phyloP scores from a whole-genome alignment of 2,797 vertebrate species.

The Potorous gilbertii region DNA sequence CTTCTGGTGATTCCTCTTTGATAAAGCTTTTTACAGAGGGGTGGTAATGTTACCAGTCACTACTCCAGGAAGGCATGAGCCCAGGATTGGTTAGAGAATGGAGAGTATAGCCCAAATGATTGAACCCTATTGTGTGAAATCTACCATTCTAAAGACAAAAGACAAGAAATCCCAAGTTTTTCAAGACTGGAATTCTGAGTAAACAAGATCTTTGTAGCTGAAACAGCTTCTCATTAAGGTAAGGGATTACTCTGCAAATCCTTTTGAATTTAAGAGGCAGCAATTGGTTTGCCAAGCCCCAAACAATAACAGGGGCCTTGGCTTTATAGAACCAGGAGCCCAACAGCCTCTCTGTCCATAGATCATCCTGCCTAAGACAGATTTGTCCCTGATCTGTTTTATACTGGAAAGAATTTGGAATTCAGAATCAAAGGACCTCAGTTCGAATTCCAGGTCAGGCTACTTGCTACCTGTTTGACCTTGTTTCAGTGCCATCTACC shows the following conservation, averaged over 20 bases:
- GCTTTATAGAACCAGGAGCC: not conserved
- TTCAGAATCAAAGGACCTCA: not conserved
- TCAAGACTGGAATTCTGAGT: constrained; percentile 67
- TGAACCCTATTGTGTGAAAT: constrained; percentile 57
- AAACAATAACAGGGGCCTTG: not conserved
- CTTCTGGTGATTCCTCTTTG: not conserved
- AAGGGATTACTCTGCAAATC: constrained; percentile 79
- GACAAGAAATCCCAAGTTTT: constrained; percentile 65
- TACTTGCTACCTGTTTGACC: not conserved
- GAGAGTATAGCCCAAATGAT: not conserved
- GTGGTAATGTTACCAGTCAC: not conserved
- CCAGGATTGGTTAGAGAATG: not conserved
- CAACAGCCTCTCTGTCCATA: not conserved
- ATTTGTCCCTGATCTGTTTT: not conserved
- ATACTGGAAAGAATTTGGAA: not conserved
- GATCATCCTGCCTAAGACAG: not conserved
- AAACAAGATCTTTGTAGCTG: constrained; percentile 53
- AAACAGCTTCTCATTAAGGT: constrained; percentile 78
- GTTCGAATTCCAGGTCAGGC: not conserved
- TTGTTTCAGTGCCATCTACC: not conserved
- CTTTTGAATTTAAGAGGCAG: constrained; percentile 67
- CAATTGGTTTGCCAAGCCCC: constrained; percentile 58
- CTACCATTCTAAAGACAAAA: constrained; percentile 67
- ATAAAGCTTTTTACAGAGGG: not conserved
- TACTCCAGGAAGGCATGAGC: not conserved